Evolutionary conservation across 2,888 invertebrate genomes (phyloP).

Genomic region (Azorinus chamasolen): DNA sequence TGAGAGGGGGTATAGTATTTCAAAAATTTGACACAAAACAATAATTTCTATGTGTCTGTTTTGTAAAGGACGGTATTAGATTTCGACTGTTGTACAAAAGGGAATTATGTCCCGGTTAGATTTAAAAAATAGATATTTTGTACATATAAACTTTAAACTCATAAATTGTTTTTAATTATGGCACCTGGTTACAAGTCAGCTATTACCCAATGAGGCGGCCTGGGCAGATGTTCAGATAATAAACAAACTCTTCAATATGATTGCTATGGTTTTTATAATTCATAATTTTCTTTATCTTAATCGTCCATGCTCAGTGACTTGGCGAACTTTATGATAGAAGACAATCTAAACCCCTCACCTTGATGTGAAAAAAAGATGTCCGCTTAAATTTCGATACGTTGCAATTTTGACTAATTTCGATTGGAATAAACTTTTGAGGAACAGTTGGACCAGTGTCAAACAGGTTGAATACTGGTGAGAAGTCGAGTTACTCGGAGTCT

Average conservation of each 20-base stretch:
- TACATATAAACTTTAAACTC: conserved; percentile 37
- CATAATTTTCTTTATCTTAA: not conserved
- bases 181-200: conserved; percentile 48
- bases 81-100: conserved; percentile 29
- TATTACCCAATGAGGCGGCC: conserved; percentile 52
- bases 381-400: too few relatives aligned
- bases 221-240: too few relatives aligned
- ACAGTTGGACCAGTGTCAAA: too few relatives aligned
- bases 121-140: conserved; percentile 49
- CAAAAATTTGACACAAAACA: conserved; percentile 62
- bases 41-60: conserved; percentile 61
- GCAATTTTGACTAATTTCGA: too few relatives aligned
- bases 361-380: too few relatives aligned
- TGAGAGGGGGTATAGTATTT: conserved; percentile 41
- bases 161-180: conserved; percentile 68
- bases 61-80: conserved; percentile 18
- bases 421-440: too few relatives aligned
- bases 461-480: too few relatives aligned
- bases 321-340: too few relatives aligned
- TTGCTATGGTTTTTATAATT: conserved; percentile 4
- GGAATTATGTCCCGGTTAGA: conserved; percentile 50
- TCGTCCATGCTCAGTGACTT: too few relatives aligned
- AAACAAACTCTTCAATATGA: not conserved
- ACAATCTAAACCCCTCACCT: too few relatives aligned
- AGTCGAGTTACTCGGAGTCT: too few relatives aligned